Evolutionary conservation across 2,888 invertebrate species (phyloP), one percentile per base, ranked within the genome.

Genomic region (Papilio gigon): DNA sequence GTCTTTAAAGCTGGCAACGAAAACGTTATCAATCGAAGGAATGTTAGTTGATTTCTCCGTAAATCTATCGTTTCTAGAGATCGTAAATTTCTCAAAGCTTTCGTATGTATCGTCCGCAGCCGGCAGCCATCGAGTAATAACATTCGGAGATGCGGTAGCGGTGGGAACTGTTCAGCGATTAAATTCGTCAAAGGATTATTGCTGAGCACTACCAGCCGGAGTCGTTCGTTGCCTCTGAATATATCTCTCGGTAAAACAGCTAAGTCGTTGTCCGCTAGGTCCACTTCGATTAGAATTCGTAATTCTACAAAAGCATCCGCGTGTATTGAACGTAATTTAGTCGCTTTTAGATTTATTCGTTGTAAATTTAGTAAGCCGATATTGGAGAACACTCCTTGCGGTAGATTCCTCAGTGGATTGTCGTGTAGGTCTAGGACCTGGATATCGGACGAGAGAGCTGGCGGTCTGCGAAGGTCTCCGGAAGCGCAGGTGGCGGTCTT

Each of bases 401-500:
- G 95, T 37, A 98, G 93, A 74, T 93, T 94, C 63, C 95, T 92
- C 71, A 98, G 95, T 22, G 94, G 94, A 84, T 97, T 98, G 73
- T 96, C 95, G 75, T 96, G 95, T 14, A 98, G 92, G 79, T 97
- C 97, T 66, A 98, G 93, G 67, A 96, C 86, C 94, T 96, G 80
- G 90, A 94, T 87, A 72, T 92, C 92, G 11, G 92, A 84, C 73
- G 92, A 91, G 80, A 92, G 91, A 72, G 91, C 82, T 71, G 98
- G 98, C 65, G 98, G 94, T 72, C 95, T 93, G 75, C 95, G 95
- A 75, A 97, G 94, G 76, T 96, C 95, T 75, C 96, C 95, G 80
- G 96, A 95, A 73, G 95, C 94, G 89, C 98, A 98, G 70, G 96
- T 93, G 67, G 97, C 98, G 53, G 97, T 97, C 86, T 97, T 97